phyloP scores from a whole-genome alignment of 2,113 vertebrate genomes.

The Mirounga angustirostris region DNA sequence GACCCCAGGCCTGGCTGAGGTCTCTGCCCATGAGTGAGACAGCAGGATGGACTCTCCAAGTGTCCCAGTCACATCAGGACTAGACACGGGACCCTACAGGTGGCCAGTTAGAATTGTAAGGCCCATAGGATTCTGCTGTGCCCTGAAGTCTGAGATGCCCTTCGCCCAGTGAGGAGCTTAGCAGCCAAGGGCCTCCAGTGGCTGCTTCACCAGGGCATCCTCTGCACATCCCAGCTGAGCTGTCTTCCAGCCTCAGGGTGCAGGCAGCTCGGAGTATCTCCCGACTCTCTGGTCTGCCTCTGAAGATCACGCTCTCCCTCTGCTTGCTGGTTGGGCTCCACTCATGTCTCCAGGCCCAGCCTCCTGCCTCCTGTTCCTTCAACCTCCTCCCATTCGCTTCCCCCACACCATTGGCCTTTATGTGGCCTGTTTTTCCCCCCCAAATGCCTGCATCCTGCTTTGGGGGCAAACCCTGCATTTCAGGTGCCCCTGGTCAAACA shows the following conservation, averaged over 20 bases:
- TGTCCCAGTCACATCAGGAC: not conserved
- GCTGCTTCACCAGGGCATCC: not conserved
- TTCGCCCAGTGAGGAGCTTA: not conserved
- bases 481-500: not conserved
- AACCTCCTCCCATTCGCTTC: accelerated
- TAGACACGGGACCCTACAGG: not conserved
- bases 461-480: not conserved
- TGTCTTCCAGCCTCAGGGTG: not conserved
- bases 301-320: accelerated
- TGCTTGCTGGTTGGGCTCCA: not conserved
- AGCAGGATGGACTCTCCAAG: not conserved
- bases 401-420: not conserved
- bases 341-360: not conserved
- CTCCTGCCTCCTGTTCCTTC: not conserved
- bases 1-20: not conserved
- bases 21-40: not conserved
- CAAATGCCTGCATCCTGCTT: not conserved
- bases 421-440: accelerated
- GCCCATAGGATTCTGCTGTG: not conserved
- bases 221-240: not conserved
- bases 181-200: not conserved
- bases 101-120: not conserved
- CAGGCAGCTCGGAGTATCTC: not conserved
- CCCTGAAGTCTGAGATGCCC: too few relatives aligned
- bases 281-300: too few relatives aligned